Evolutionary conservation across 2,113 vertebrate species (phyloP).

Genomic region (Scopus umbretta): DNA sequence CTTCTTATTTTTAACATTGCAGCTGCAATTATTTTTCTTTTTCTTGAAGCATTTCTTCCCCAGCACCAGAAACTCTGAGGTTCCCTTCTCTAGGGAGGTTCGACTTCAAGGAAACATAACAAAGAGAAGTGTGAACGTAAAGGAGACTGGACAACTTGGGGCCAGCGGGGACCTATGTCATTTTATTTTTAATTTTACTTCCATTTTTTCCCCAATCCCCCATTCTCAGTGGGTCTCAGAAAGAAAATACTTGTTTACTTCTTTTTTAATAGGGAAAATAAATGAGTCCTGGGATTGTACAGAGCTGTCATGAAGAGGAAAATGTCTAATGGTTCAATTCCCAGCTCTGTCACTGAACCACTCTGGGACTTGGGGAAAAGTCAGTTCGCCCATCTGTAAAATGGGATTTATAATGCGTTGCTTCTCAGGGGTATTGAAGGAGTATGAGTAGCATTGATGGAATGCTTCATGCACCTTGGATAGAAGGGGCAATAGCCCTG

Average conservation of each 20-base stretch:
- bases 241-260: conserved; percentile 65
- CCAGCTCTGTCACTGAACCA: conserved; percentile 66
- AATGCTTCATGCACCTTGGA: conserved; percentile 50
- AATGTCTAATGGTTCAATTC: conserved; percentile 55
- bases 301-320: conserved; percentile 55
- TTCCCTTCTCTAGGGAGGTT: conserved; percentile 60
- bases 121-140: conserved; percentile 65
- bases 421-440: conserved; percentile 36
- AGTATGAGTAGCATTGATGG: conserved; percentile 39
- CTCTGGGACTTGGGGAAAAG: conserved; percentile 55
- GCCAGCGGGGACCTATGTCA: conserved; percentile 49
- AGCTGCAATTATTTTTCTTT: conserved; percentile 73
- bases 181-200: conserved; percentile 71
- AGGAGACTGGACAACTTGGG: conserved; percentile 56
- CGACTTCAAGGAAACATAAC: conserved; percentile 68
- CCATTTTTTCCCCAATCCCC: conserved; percentile 51
- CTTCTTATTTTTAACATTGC: conserved; percentile 89
- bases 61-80: conserved; percentile 61
- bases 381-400: conserved; percentile 66
- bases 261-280: conserved; percentile 64
- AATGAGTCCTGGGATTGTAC: conserved; percentile 56
- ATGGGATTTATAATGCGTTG: conserved; percentile 62
- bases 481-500: conserved; percentile 50
- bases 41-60: conserved; percentile 62
- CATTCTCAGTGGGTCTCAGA: conserved; percentile 11